Base-by-base conservation (phyloP, 1,140 invertebrate genomes). In the Drosophila saltans region DNA sequence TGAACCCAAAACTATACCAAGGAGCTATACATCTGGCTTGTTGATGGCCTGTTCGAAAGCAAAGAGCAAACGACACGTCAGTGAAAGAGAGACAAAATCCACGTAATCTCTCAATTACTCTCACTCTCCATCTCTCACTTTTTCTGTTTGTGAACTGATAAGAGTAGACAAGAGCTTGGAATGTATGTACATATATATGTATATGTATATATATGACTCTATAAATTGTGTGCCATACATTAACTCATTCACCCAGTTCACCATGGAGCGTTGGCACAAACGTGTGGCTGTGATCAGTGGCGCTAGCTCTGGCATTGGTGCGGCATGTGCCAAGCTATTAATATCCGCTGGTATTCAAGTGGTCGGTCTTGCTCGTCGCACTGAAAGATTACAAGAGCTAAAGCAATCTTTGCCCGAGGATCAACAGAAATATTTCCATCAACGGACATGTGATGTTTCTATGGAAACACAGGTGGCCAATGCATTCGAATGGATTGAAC, bases 401-500 rank as follows among this genome's bases (percentile, higher is more conserved):
- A 77, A 80, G 0, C 68, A 91, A 81, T 78, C 85, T 33, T 61
- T 85, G 60, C 86, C 91, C 0, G 61, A 21, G 24, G 81, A 90
- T n/a, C 81, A 90, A 58, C 69, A 75, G 2, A 0, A 11, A 6
- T 88, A 92, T 48, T 92, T 94, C n/a, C 84, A 93, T 72, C 84
- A 94, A 2, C 75, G 94, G 30, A 89, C 93, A 66, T 95, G 95
- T 80, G 96, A 97, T 88, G 80, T 97, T 0, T 93, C 93, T 0
- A 94, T 95, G 21, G 94, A 95, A 76, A 92, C 94, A 16, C 94
- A 96, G 2, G 94, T 97, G 45, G 78, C 94, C 8, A 90, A 86
- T 10, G 94, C 95, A 45, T 97, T 97, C 79, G 81, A 93, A 62
- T 95, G 94, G 94, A 93, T 95, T 30, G 93, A 95, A 48, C 88